These are phyloP conservation scores for Mesoligia furuncula DNA, from an alignment of 2,888 invertebrate species.

Conservation along the genomic window DNA sequence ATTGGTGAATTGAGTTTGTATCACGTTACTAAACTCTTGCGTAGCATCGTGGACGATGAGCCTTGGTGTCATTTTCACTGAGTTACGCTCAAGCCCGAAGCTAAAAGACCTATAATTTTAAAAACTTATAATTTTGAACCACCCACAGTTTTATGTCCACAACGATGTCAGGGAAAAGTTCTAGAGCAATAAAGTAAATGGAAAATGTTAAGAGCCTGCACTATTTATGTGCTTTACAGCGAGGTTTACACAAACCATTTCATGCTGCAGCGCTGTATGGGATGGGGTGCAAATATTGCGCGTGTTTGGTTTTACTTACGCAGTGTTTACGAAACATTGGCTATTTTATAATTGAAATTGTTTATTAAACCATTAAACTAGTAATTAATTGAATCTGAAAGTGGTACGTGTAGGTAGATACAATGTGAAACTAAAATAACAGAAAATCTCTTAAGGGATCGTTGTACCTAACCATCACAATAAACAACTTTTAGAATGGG, in stretches of 20 bases:
- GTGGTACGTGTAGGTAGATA: neutral
- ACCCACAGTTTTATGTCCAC: slow-evolving; percentile 38
- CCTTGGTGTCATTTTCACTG: slow-evolving; percentile 4
- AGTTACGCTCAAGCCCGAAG: neutral
- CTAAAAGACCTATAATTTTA: neutral
- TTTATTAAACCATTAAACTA: neutral
- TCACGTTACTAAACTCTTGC: too few species aligned
- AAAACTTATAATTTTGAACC: slow-evolving; percentile 36
- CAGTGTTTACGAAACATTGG: neutral
- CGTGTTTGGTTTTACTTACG: neutral
- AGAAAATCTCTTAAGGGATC: neutral
- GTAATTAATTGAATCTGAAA: neutral
- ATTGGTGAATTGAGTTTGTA: too few species aligned
- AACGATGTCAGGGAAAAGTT: slow-evolving; percentile 38
- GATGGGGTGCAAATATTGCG: slow-evolving; percentile 16
- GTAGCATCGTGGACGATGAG: neutral
- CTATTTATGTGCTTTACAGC: slow-evolving; percentile 37
- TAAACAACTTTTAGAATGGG: too few species aligned
- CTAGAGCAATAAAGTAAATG: slow-evolving; percentile 46
- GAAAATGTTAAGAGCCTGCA: slow-evolving; percentile 51
- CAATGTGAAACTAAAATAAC: neutral
- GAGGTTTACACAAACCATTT: slow-evolving; percentile 37
- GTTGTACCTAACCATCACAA: too few species aligned
- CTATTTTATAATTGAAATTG: neutral
- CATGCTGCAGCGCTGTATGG: slow-evolving; percentile 13